phyloP scores from a whole-genome alignment of 2,797 vertebrate species.

The Acanthurus tractus region DNA sequence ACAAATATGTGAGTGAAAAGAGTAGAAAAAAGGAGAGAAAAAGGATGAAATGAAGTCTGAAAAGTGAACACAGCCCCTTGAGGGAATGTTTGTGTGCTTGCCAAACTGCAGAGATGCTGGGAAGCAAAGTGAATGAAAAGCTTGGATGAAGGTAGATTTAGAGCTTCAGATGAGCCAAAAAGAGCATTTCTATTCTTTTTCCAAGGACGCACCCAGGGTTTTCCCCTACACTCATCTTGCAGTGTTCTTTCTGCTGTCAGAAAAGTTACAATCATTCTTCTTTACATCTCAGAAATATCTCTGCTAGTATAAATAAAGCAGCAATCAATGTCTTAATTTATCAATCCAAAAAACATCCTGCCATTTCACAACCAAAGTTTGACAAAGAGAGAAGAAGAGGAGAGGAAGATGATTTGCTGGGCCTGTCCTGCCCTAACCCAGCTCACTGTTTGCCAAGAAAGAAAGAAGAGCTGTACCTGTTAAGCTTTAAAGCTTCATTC shows the following conservation, averaged over 20 bases:
- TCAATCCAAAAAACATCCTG: neutral
- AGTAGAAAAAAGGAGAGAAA: slow-evolving; percentile 17
- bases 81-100: slow-evolving; percentile 20
- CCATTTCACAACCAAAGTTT: neutral
- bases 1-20: slow-evolving; percentile 12
- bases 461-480: neutral
- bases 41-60: slow-evolving; percentile 29
- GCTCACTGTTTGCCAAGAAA: neutral
- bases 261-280: neutral
- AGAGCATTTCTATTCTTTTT: slow-evolving; percentile 51
- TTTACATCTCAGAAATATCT: neutral
- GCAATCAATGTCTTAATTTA: neutral
- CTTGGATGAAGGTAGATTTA: slow-evolving; percentile 28
- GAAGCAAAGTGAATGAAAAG: slow-evolving; percentile 45
- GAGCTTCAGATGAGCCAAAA: slow-evolving; percentile 40
- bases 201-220: slow-evolving; percentile 60
- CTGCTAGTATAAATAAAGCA: neutral
- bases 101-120: slow-evolving; percentile 37
- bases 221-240: slow-evolving; percentile 33
- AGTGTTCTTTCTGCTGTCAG: slow-evolving; percentile 9
- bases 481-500: no score
- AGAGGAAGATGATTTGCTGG: slow-evolving; percentile 2
- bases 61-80: slow-evolving; percentile 28
- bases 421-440: slow-evolving; percentile 24
- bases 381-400: no score